Evolutionary conservation across 2,888 invertebrate genomes (phyloP), one percentile per base, ranked within the genome.

Genomic region (Megaustenia siamemsis): DNA sequence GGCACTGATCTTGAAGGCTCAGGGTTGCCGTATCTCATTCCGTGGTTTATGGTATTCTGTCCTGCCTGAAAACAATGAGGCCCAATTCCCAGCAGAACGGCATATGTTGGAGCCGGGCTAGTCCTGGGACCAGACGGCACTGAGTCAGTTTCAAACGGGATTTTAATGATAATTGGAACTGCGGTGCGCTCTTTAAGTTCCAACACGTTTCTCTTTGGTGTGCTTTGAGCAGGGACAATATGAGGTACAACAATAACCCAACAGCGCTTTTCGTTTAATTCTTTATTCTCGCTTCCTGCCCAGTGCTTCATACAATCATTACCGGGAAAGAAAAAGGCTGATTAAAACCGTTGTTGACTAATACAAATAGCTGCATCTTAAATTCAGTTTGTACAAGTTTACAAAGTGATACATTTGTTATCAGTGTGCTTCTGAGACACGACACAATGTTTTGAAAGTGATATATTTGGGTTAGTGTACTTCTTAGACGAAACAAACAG

Each of bases 61-160:
- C n/a, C n/a, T 76, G 35, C 35, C 63, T 0, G 82, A 15, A 63
- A 63, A 82, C 76, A 76, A 82, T 82, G 82, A 6, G 60, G 24
- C 21, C 18, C 76, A 76, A 82, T 82, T 75, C 82, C 82, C 82
- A 28, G 32, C 66, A 76, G 82, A 40, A 82, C 82, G 82, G 66
- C 82, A 82, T 82, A 82, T 82, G 82, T 76, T 66, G 43, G 63
- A 35, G 63, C 49, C 40, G 32, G 56, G 82, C 56, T 12, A 21
- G 8, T 35, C 32, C 49, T 24, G 75, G 53, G 49, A 49, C 35
- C 82, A 75, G 82, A 76, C 66, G 82, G 73, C 45, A 45, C 71
- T 82, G 82, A 82, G 28, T 82, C 82, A 82, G 82, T 76, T 66
- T 49, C 71, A 56, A 76, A 82, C 60, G 45, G 71, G 63, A 40